These are phyloP conservation scores for Pseudomyrmex sp. DNA, from an alignment of 1,140 invertebrate genomes.

Conservation along the genomic window DNA sequence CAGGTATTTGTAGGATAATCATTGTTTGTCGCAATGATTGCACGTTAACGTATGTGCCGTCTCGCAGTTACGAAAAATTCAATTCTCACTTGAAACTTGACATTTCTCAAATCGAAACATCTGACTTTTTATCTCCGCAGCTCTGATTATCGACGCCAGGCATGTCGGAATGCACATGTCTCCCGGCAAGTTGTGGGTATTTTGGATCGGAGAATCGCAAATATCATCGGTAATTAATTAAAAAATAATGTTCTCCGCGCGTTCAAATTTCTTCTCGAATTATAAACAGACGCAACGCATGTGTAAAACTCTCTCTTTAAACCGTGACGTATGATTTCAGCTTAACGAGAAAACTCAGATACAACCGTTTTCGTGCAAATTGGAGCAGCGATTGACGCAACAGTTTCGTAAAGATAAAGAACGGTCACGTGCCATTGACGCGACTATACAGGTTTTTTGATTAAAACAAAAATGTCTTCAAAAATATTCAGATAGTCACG, in stretches of 20 bases:
- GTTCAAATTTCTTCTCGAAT: too few relatives aligned
- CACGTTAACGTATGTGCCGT: too few relatives aligned
- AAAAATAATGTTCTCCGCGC: neutral
- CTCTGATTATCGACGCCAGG: constrained; percentile 75
- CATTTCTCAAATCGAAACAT: constrained; percentile 5
- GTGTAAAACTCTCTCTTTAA: constrained; percentile 1
- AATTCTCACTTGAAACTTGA: neutral
- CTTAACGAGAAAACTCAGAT: constrained; percentile 69
- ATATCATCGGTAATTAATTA: constrained; percentile 77
- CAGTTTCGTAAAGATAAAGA: constrained; percentile 32
- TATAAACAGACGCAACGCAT: neutral
- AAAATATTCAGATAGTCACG: constrained; percentile 3
- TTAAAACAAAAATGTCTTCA: constrained; percentile 2
- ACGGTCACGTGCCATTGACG: constrained; percentile 54
- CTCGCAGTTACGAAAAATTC: too few relatives aligned
- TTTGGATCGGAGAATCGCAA: constrained; percentile 78
- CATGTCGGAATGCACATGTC: constrained; percentile 74
- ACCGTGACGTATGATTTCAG: constrained; percentile 57
- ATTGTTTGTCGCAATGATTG: neutral
- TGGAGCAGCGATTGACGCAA: constrained; percentile 65
- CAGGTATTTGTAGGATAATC: constrained; percentile 60
- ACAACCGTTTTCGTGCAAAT: constrained; percentile 67
- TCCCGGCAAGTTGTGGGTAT: constrained; percentile 75
- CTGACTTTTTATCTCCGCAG: constrained; percentile 45
- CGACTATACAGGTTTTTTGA: constrained; percentile 69